These are phyloP conservation scores for Plestiodon gilberti DNA, from an alignment of 2,113 vertebrate species.

Conservation along the genomic window DNA sequence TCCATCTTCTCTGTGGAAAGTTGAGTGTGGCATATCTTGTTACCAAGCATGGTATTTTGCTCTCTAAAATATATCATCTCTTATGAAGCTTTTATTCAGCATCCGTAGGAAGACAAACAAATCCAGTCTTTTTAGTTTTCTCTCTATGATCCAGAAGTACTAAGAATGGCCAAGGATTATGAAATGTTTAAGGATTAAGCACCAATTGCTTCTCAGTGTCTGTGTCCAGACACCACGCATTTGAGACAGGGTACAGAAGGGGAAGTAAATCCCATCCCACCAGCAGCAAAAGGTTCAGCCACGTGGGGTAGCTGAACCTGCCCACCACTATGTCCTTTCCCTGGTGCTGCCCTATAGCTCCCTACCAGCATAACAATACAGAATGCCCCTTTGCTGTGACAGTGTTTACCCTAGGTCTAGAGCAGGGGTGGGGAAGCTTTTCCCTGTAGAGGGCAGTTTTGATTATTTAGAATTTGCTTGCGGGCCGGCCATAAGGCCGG, in stretches of 20 bases:
- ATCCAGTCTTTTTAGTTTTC: neutral
- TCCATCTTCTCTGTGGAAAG: neutral
- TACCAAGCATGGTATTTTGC: neutral
- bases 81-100: neutral
- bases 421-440: no score
- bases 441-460: no score
- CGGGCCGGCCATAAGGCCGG: no score
- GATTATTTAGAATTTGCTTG: no score
- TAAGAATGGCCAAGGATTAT: neutral
- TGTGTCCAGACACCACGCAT: neutral
- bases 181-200: conserved; percentile 1
- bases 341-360: neutral
- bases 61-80: neutral
- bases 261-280: neutral
- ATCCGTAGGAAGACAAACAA: neutral
- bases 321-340: neutral
- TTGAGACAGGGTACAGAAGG: neutral
- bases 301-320: no score
- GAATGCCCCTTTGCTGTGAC: neutral
- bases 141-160: neutral
- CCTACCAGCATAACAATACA: neutral
- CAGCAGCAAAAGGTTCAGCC: neutral
- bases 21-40: neutral
- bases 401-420: neutral
- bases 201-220: neutral